Base-by-base conservation (phyloP, 1,140 invertebrate species). In the Patella vulgata region DNA sequence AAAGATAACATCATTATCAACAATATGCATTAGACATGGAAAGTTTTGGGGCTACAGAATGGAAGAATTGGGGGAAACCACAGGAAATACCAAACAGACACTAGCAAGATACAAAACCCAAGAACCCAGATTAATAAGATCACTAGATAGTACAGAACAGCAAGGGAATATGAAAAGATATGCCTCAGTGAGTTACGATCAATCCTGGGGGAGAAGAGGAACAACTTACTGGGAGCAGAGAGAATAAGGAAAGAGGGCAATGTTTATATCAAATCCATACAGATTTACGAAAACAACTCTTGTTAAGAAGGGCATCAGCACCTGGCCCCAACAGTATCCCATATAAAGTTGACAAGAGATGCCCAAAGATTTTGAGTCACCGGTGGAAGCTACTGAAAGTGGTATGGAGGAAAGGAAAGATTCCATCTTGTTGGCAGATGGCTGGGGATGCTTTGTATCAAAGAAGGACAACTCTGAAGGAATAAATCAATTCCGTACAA, bases 401-500 rank as follows among this genome's bases (percentile, higher is more conserved):
- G 14, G 42, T 52, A 17, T 65, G 48, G 57, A 59, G 43, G 28
- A 68, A 62, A 28, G 36, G 48, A 2, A 53, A 12, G 4, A 30
- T 63, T 52, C 58, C 48, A 62, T 6, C 50, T 47, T 47, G 31
- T 27, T 68, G 61, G 66, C 33, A 63, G 40, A 50, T 31, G 14
- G 55, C 66, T 42, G 59, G 30, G 50, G 46, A 19, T 59, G 56
- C 23, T 60, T 63, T 47, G 58, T 62, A 2, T 53, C 66, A 11
- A 71, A 68, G 33, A 62, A 68, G 31, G 54, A 61, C 48, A 52
- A 68, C 36, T 62, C 59, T 1, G 51, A 47, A 30, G 47, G 9
- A 14, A 65, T 71, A 27, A 53, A 55, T 19, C 66, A 71, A 43
- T 71, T 68, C 30, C 21, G 59, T 11, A 68, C 59, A 23, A 66